phyloP scores from a whole-genome alignment of 2,797 vertebrate species.

The Channallabes apus region DNA sequence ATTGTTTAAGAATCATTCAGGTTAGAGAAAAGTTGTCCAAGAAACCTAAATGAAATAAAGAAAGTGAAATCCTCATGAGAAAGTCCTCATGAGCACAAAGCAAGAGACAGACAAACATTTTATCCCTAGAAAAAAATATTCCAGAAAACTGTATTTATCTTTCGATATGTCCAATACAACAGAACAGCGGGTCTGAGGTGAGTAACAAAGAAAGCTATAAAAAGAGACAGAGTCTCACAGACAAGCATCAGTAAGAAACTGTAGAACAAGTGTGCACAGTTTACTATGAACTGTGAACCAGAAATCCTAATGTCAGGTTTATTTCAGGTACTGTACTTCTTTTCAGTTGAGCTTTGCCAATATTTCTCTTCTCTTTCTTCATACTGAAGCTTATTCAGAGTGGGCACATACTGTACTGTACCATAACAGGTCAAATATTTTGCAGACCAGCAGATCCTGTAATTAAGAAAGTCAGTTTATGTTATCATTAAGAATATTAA shows the following conservation, averaged over 20 bases:
- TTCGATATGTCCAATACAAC: neutral
- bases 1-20: neutral
- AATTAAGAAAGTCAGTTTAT: neutral
- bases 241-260: conserved; percentile 7
- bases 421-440: neutral
- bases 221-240: neutral
- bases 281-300: conserved; percentile 1
- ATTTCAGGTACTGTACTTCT: conserved; percentile 11
- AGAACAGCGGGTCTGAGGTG: conserved; percentile 10
- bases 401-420: neutral
- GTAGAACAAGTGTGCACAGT: neutral
- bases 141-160: neutral
- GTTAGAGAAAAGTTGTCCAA: neutral
- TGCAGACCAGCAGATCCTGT: neutral
- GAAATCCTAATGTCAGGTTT: neutral
- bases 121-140: neutral
- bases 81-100: neutral
- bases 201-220: conserved; percentile 2
- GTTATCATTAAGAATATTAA: neutral
- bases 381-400: neutral
- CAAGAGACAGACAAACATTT: neutral
- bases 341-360: neutral
- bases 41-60: neutral
- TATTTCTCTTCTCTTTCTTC: neutral
- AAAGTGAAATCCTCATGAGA: neutral